Conservation (phyloP, 2,797 vertebrate genomes). For the Enteromius paludinosus region DNA sequence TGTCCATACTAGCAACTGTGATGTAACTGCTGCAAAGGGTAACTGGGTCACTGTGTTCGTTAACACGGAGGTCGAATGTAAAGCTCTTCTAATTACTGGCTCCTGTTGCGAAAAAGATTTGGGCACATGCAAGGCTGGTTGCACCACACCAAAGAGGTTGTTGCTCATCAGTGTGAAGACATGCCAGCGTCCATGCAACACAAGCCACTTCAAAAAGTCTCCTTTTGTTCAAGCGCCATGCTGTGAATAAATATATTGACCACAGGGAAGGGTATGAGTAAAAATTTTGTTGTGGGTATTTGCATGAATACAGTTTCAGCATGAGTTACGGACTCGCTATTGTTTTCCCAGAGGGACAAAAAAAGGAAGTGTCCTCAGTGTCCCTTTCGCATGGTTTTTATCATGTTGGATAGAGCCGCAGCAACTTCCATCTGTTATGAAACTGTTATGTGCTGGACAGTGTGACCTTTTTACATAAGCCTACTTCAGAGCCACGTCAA, state of each 20-base stretch:
- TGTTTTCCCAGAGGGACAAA: constrained; percentile 62
- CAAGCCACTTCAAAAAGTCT: not conserved
- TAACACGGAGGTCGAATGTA: constrained; percentile 66
- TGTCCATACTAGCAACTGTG: constrained; percentile 59
- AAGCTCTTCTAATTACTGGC: constrained; percentile 67
- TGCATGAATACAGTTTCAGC: constrained; percentile 55
- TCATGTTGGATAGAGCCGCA: constrained; percentile 40
- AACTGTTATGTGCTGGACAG: constrained; percentile 27
- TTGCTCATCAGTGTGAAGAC: constrained; percentile 57
- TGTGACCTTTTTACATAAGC: constrained; percentile 32
- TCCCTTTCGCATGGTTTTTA: constrained; percentile 45
- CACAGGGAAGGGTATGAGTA: constrained; percentile 42
- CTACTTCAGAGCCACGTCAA: constrained; percentile 40
- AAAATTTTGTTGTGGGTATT: constrained; percentile 61
- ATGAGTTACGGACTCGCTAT: constrained; percentile 54
- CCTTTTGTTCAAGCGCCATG: not conserved
- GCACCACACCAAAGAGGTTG: constrained; percentile 64
- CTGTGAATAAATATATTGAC: constrained; percentile 4
- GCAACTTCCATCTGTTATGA: constrained; percentile 53
- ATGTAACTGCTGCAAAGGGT: constrained; percentile 76
- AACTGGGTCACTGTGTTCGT: constrained; percentile 83
- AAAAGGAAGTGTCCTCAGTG: constrained; percentile 45
- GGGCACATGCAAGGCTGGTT: constrained; percentile 64
- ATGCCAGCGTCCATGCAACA: not conserved
- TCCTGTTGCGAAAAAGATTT: constrained; percentile 68